Evolutionary conservation across 2,888 invertebrate species (phyloP).

Genomic region (Keiferia lycopersicella): DNA sequence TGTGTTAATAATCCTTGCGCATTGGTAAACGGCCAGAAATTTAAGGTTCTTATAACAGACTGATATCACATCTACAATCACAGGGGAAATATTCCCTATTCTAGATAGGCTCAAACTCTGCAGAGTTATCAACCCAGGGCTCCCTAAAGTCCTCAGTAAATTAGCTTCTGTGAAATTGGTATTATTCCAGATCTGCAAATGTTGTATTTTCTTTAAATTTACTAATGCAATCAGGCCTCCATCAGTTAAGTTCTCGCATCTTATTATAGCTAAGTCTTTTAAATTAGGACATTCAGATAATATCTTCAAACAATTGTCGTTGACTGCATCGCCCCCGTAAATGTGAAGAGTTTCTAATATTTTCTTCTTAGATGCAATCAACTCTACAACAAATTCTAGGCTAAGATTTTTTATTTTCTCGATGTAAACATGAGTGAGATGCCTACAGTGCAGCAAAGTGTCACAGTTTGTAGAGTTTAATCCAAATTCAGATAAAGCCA

Average conservation of each 20-base stretch:
- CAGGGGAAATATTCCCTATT: conserved; percentile 63
- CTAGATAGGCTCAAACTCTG: conserved; percentile 68
- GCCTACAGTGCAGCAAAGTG: conserved; percentile 55
- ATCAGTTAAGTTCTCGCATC: conserved; percentile 69
- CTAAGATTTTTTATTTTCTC: conserved; percentile 67
- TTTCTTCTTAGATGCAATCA: conserved; percentile 57
- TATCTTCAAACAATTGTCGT: conserved; percentile 58
- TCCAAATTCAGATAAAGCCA: conserved; percentile 70
- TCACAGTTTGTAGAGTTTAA: conserved; percentile 59
- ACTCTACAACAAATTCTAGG: conserved; percentile 54
- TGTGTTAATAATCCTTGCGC: conserved; percentile 63
- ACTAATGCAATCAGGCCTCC: conserved; percentile 54
- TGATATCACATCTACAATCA: conserved; percentile 66
- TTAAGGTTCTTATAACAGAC: conserved; percentile 67
- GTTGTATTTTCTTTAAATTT: conserved; percentile 52
- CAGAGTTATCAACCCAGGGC: conserved; percentile 53
- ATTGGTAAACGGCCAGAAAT: conserved; percentile 71
- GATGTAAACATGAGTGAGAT: conserved; percentile 65
- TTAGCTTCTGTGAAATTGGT: conserved; percentile 58
- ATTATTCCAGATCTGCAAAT: conserved; percentile 74
- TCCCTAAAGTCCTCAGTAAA: conserved; percentile 57
- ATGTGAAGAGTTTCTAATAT: conserved; percentile 62
- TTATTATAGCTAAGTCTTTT: conserved; percentile 64
- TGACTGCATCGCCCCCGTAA: conserved; percentile 64
- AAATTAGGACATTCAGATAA: conserved; percentile 60